Base-by-base conservation (phyloP, 2,797 vertebrate species). In the Hydrolagus colliei region DNA sequence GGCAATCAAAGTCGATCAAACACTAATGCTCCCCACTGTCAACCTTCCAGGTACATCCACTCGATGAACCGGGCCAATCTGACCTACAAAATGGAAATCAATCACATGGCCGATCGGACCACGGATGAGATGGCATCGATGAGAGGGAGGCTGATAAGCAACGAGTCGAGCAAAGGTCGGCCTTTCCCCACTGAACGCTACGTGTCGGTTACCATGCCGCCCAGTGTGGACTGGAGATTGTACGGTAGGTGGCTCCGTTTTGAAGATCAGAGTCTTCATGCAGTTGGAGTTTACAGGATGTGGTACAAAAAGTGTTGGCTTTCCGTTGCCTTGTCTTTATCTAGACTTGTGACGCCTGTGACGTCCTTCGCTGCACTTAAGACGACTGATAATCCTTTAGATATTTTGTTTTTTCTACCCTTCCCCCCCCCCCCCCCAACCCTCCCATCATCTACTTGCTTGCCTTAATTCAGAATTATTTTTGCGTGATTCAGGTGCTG, bases 201-300 rank as follows among this genome's bases (percentile, higher is more conserved):
- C 16, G 0, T 86, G 0, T 87, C 88, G 7, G 89, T 93, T 73
- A 32, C 87, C 78, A 90, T 92, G 3, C 95, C 96, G 0, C 92
- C 94, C 18, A 93, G 90, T 9, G 71, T 94, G 0, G 94, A 95
- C 91, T 96, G 95, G 94, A 93, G 94, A 86, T 91, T 96, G 87
- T 93, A 92, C 0, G 94, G 95, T 95, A 85, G 41, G 88, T 86
- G 0, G n/a, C 16, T 71, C 63, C n/a, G 13, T 62, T n/a, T 20
- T 16, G 41, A 35, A 14, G 14, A 20, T 22, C 4, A 27, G 35
- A 4, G 7, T 20, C 61, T 18, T 59, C 18, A 76, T 59, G 18
- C 11, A 35, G 41, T 16, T 77, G 52, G 11, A 20, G 3, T 20
- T 20, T n/a, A 11, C 61, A 61, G 41, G 41, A 52, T 52, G 41